phyloP scores from a whole-genome alignment of 2,797 vertebrate species.

The Parauchenoglanis ngamensis region DNA sequence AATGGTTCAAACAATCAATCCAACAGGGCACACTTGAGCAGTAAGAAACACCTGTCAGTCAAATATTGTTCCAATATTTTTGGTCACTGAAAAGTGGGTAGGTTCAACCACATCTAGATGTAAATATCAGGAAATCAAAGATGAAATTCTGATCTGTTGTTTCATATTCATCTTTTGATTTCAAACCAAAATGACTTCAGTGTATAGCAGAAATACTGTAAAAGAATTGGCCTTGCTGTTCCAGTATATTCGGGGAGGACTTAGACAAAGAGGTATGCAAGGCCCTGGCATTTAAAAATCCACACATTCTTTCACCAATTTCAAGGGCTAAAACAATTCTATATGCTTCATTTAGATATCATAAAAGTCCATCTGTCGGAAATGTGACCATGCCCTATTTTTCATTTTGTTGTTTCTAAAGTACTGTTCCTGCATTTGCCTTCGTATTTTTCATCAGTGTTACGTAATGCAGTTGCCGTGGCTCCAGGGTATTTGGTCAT shows the following conservation, averaged over 20 bases:
- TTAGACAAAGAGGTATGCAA: neutral
- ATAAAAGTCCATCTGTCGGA: slow-evolving; percentile 1
- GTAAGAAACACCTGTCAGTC: neutral
- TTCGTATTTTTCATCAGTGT: slow-evolving; percentile 77
- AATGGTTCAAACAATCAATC: neutral
- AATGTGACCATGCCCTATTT: neutral
- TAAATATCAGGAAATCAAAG: neutral
- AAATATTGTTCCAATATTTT: neutral
- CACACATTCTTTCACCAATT: slow-evolving; percentile 7
- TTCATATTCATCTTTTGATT: neutral
- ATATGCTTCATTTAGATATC: slow-evolving; percentile 3
- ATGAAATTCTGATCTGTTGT: neutral
- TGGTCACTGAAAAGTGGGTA: neutral
- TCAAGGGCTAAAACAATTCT: slow-evolving; percentile 16
- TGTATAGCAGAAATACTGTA: neutral
- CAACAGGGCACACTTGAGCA: too few relatives aligned
- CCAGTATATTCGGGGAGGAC: neutral
- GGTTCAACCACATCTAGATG: neutral
- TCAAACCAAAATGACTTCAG: neutral
- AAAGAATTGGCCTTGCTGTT: neutral
- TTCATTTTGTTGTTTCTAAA: slow-evolving; percentile 9
- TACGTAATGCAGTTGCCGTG: slow-evolving; percentile 73
- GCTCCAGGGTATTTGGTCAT: slow-evolving; percentile 74
- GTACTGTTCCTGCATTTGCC: slow-evolving; percentile 50
- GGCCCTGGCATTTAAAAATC: neutral